phyloP scores from a whole-genome alignment of 2,113 vertebrate genomes.

The Tachysurus vachellii region DNA sequence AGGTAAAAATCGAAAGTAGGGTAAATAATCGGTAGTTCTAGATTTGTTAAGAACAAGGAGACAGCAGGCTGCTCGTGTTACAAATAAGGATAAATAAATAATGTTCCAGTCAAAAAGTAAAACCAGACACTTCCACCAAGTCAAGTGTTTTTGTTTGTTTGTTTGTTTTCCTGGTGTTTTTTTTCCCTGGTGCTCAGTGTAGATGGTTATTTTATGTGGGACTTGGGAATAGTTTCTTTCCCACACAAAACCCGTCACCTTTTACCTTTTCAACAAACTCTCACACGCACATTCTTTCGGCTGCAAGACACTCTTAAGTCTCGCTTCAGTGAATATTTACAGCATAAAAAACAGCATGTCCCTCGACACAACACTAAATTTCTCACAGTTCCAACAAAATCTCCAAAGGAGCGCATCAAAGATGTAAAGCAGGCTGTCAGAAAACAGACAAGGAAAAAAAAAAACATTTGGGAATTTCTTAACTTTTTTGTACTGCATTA shows the following conservation, averaged over 20 bases:
- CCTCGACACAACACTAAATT: background rate
- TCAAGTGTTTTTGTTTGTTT: too few relatives aligned
- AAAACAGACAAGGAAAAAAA: background rate
- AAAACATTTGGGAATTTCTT: slow-evolving; percentile 15
- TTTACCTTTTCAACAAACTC: background rate
- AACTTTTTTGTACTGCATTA: background rate
- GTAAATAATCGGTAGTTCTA: too few relatives aligned
- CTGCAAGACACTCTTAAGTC: background rate
- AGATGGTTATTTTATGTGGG: background rate
- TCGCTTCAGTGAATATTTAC: background rate
- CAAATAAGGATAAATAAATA: too few relatives aligned
- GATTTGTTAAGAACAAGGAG: too few relatives aligned
- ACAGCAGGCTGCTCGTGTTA: too few relatives aligned
- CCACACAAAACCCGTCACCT: background rate
- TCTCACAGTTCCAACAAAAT: background rate
- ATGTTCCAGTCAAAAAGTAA: too few relatives aligned
- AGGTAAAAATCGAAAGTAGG: too few relatives aligned
- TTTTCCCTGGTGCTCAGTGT: too few relatives aligned
- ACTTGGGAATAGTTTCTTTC: background rate
- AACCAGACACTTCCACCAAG: too few relatives aligned
- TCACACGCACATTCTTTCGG: background rate
- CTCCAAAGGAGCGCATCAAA: background rate
- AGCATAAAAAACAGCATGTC: background rate
- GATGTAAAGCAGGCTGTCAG: background rate
- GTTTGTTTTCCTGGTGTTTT: too few relatives aligned